A percentile compares a stretch with the other conserved stretches of the same genome.
Conservation (phyloP, 1,140 invertebrate genomes). For the Oreohelix idahoensis region DNA sequence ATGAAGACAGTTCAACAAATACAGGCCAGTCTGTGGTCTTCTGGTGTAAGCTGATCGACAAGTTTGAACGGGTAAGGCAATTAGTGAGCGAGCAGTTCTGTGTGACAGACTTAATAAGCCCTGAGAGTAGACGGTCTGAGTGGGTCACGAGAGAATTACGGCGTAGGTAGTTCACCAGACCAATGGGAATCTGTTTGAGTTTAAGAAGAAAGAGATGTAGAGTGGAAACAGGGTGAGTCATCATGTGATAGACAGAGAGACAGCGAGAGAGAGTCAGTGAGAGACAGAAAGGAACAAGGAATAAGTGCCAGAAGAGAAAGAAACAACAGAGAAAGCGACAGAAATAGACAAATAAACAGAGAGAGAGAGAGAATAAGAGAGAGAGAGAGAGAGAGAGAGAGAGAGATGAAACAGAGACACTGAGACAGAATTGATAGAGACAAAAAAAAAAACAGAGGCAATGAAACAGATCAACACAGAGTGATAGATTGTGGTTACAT, state of each 20-base stretch:
- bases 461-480: too few relatives aligned
- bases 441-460: too few relatives aligned
- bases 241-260: not conserved
- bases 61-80: not conserved
- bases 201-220: not conserved
- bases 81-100: not conserved
- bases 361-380: not conserved
- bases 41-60: not conserved
- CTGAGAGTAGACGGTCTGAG: not conserved
- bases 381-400: not conserved
- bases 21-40: not conserved
- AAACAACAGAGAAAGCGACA: too few relatives aligned
- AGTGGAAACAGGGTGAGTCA: not conserved
- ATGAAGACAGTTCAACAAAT: not conserved
- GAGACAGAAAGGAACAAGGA: not conserved
- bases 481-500: too few relatives aligned
- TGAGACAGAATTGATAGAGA: not conserved
- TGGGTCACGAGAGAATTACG: not conserved
- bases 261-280: not conserved
- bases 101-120: not conserved
- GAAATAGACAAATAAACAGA: not conserved
- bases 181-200: not conserved
- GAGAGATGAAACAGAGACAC: not conserved
- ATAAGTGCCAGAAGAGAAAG: not conserved
- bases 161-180: not conserved